Evolutionary conservation across 2,113 vertebrate genomes (phyloP).

Genomic region (Hiodon alosoides): DNA sequence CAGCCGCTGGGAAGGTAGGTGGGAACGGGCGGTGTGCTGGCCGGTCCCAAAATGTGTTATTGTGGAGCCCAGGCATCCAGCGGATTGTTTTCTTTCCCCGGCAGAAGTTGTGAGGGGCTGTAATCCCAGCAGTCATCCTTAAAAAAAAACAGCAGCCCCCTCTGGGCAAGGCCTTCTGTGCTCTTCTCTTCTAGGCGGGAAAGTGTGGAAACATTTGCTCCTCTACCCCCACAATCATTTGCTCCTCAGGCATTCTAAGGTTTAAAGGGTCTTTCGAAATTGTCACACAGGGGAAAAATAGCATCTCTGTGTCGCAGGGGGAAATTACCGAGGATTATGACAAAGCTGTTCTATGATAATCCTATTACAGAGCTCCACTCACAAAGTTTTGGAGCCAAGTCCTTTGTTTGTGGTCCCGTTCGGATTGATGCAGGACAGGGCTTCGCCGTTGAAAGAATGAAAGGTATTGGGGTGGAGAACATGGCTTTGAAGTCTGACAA

Average conservation of each 20-base stretch:
- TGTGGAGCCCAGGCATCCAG: conserved; percentile 45
- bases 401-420: conserved; percentile 18
- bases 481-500: conserved; percentile 59
- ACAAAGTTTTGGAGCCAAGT: conserved; percentile 16
- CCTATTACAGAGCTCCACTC: conserved; percentile 25
- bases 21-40: conserved; percentile 39
- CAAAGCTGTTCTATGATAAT: conserved; percentile 14
- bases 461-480: conserved; percentile 40
- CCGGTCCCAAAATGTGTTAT: conserved; percentile 39
- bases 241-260: conserved; percentile 51
- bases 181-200: conserved; percentile 45
- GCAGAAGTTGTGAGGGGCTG: conserved; percentile 46
- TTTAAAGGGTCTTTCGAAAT: conserved; percentile 28
- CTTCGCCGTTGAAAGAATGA: conserved; percentile 43
- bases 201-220: conserved; percentile 49
- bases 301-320: conserved; percentile 22
- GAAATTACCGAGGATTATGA: conserved; percentile 22
- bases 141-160: conserved; percentile 47
- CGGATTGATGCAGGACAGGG: conserved; percentile 29
- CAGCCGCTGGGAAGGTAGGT: conserved; percentile 51
- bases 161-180: conserved; percentile 34
- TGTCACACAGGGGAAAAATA: conserved; percentile 19
- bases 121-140: conserved; percentile 59
- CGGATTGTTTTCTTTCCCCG: conserved; percentile 61
- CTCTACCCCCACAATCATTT: conserved; percentile 46